Conservation (phyloP, 2,797 vertebrate genomes). For the Tragelaphus eurycerus region DNA sequence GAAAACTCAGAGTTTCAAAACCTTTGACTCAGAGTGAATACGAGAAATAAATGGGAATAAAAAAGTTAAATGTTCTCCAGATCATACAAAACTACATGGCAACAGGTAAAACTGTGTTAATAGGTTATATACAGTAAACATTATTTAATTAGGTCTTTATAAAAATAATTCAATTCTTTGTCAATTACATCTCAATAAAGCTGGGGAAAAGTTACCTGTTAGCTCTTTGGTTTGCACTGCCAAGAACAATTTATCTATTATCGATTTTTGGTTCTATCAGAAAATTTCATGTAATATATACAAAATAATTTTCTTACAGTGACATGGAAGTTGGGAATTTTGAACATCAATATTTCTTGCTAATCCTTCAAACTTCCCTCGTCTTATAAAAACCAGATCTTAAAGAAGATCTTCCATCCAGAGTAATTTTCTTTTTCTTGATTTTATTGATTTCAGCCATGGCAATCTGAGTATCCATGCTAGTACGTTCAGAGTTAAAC, state of each 20-base stretch:
- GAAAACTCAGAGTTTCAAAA: conserved; percentile 15
- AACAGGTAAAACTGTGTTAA: background rate
- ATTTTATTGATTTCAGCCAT: background rate
- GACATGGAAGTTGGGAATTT: background rate
- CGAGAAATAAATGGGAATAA: background rate
- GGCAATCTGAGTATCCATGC: background rate
- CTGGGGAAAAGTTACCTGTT: background rate
- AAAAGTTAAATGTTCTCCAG: background rate
- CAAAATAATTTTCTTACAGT: conserved; percentile 24
- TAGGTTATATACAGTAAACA: background rate
- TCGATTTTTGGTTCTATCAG: conserved; percentile 13
- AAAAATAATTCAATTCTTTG: conserved; percentile 19
- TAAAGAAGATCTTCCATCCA: background rate
- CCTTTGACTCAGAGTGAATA: background rate
- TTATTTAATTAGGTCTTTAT: conserved; percentile 16
- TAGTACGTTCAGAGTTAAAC: background rate
- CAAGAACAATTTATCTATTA: background rate
- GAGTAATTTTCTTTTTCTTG: background rate
- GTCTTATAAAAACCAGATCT: background rate
- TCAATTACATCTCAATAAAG: background rate
- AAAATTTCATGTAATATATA: background rate
- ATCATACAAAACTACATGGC: background rate
- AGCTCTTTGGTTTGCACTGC: background rate
- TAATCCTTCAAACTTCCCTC: background rate
- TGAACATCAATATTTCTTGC: conserved; percentile 11